Base-by-base conservation (phyloP, 2,888 invertebrate genomes). In the Sphaeridia pumilis region DNA sequence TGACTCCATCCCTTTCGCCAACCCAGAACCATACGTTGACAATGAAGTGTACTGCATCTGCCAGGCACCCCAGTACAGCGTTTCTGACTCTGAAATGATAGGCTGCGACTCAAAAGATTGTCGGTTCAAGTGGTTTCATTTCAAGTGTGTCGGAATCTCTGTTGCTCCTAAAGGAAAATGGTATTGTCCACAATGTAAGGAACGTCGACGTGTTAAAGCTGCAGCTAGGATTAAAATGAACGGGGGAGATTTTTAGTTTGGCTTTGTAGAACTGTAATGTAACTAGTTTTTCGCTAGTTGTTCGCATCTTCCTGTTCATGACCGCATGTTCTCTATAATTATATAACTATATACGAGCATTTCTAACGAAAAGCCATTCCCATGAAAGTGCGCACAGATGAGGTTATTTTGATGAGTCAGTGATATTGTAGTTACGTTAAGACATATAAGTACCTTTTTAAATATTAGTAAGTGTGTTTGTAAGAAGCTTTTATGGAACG, bases 111-210 rank as follows among this genome's bases (percentile, higher is more conserved):
- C 84, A 3, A 81, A 81, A 58, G 83, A 86, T 65, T 98, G 97
- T 72, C 78, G 83, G 49, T 92, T 93, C 60, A 93, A 95, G 72
- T 98, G 97, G 97, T 98, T 95, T 73, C 97, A 98, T 72, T 95
- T 95, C 70, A 92, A 89, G 68, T 98, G 97, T 72, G 94, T 97
- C 31, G 92, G 93, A 42, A 87, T 98, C 66, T 84, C 87, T 78
- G 87, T 90, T 67, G 89, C 93, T 46, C 97, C 97, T 4, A 88
- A 90, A 74, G 94, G 94, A 65, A 92, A 92, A 73, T 97, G 97
- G 97, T 97, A 83, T 72, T 97, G 97, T 71, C 90, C 92, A 1
- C 88, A 90, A 69, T 97, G 97, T 73, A 76, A 80, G 22, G 77
- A 77, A 59, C 77, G 53, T 26, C 35, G 57, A 10, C 42, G 49